Evolutionary conservation across 2,797 vertebrate species (phyloP), one percentile per base, ranked within the genome.

Genomic region (Oreonectes daqikongensis): DNA sequence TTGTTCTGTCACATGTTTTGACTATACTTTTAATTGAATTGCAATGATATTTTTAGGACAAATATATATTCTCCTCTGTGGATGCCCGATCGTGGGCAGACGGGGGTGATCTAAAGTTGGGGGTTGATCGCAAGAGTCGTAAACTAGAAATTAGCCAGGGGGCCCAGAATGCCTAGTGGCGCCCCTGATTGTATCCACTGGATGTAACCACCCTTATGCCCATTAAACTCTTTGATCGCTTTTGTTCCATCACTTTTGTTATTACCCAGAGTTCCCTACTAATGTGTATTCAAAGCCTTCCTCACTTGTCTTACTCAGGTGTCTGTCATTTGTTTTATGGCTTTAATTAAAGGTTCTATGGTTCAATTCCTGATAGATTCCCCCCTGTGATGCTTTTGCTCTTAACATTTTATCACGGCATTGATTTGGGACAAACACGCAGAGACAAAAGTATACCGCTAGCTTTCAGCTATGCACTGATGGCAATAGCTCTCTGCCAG

Each of bases 351-450:
- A 61, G 28, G 57, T 42, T 74, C 24, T 26, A 44, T 20, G 70
- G 64, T 57, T 35, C 35, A 46, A 28, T 30, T 80, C 78, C 50
- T 71, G 48, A 80, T 69, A 53, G 44, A 72, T 60, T 72, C 61
- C 66, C 53, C 40, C 50, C 46, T 66, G 65, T 72, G 77, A 65
- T 78, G 68, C 79, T 82, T 79, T 80, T 59, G 76, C 65, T 57
- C 76, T 81, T 80, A 70, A 76, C 68, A 79, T 81, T 79, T 81
- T 79, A 84, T 81, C 73, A 79, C 76, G 8, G 22, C 70, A 79
- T 79, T 81, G 77, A 83, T 69, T 83, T 67, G 65, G 17, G 7
- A 50, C 22, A 59, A 30, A 44, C 50, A 30, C 69, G 32, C 42
- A 6, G n/a, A 10, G 46, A 28, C 6, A 73, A 53, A 67, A 2